Evolutionary conservation across 2,113 vertebrate genomes (phyloP).

Genomic region (Oncorhynchus tshawytscha): DNA sequence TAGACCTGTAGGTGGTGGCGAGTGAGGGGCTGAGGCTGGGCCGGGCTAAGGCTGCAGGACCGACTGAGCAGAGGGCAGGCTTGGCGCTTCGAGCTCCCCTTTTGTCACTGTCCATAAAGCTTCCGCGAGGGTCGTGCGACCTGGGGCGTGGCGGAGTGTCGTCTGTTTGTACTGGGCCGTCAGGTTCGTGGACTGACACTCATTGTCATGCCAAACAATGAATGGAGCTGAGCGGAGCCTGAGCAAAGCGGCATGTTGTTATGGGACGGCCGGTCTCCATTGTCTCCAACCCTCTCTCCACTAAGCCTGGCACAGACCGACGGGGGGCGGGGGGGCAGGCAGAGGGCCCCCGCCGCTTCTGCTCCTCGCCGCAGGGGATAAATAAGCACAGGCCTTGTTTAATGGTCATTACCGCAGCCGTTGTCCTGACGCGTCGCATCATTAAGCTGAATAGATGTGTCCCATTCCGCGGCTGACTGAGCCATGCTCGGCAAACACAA

Average conservation of each 20-base stretch:
- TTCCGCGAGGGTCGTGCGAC: conserved; percentile 37
- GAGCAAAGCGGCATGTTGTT: conserved; percentile 37
- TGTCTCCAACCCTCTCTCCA: conserved; percentile 28
- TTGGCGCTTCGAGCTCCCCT: conserved; percentile 42
- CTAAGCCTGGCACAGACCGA: conserved; percentile 24
- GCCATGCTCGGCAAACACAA: conserved; percentile 23
- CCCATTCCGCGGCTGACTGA: conserved; percentile 18
- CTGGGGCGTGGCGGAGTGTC: conserved; percentile 41
- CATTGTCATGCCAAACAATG: conserved; percentile 55
- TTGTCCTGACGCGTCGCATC: conserved; percentile 29
- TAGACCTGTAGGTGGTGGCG: not conserved
- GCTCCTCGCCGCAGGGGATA: conserved; percentile 27
- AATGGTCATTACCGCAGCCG: conserved; percentile 41
- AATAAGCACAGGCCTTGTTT: conserved; percentile 43
- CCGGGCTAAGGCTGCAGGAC: conserved; percentile 9
- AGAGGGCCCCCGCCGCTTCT: not conserved
- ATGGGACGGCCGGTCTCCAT: conserved; percentile 31
- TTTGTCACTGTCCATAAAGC: conserved; percentile 61
- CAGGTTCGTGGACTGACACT: conserved; percentile 16
- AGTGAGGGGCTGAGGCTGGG: not conserved
- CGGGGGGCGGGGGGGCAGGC: not conserved
- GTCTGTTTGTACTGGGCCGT: conserved; percentile 59
- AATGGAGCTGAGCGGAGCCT: not conserved
- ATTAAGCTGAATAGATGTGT: conserved; percentile 44
- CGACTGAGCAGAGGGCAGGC: conserved; percentile 37